A percentile compares a stretch with the other conserved stretches of the same genome.
Evolutionary conservation across 2,888 invertebrate species (phyloP).

Genomic region (Macaria notata): DNA sequence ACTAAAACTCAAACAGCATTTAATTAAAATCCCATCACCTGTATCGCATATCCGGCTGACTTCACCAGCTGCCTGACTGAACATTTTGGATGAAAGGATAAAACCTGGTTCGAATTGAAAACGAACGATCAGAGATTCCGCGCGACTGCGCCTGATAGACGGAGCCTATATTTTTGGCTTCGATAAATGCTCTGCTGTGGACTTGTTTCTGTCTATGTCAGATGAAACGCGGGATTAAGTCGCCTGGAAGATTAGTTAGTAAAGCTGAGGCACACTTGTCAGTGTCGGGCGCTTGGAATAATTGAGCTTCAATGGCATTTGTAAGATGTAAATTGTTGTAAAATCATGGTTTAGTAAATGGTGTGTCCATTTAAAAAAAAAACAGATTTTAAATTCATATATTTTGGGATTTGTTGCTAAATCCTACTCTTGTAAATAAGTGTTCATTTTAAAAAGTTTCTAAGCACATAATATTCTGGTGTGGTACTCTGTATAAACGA

Average conservation of each 20-base stretch:
- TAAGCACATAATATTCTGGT: no score
- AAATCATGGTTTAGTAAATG: no score
- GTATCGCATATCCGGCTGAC: constrained; percentile 26
- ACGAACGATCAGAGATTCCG: constrained; percentile 16
- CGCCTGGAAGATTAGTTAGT: not conserved
- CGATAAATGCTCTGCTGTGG: constrained; percentile 9
- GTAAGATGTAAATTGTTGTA: no score
- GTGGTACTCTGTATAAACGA: no score
- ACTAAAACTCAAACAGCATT: not conserved
- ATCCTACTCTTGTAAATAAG: no score
- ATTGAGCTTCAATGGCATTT: no score
- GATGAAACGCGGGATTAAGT: constrained; percentile 5
- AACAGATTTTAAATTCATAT: no score
- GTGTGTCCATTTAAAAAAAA: no score
- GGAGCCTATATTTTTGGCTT: constrained; percentile 14
- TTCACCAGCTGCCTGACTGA: constrained; percentile 20
- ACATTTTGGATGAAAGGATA: constrained; percentile 15
- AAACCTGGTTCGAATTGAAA: constrained; percentile 19
- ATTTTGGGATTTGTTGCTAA: no score
- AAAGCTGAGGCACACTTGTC: not conserved
- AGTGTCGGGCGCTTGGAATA: no score
- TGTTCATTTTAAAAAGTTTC: no score
- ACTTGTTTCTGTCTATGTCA: constrained; percentile 6
- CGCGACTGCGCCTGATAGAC: constrained; percentile 16
- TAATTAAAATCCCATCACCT: constrained; percentile 20